A percentile compares a stretch with the other conserved stretches of the same genome.
These are phyloP conservation scores for Schrankia costaestrigalis DNA, from an alignment of 2,888 invertebrate species.

Conservation along the genomic window DNA sequence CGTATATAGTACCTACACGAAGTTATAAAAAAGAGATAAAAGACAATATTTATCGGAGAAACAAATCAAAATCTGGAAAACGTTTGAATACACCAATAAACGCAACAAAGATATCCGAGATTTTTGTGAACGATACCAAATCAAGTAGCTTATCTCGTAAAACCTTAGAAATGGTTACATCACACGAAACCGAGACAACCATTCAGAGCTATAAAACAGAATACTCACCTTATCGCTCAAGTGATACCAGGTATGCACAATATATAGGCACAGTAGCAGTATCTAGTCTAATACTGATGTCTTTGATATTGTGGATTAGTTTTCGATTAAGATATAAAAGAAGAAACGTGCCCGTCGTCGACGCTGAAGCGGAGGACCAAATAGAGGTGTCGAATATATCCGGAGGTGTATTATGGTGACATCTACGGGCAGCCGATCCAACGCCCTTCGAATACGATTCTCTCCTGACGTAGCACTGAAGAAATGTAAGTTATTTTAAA, in stretches of 20 bases:
- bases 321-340: constrained; percentile 65
- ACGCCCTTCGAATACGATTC: constrained; percentile 81
- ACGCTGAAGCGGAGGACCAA: constrained; percentile 61
- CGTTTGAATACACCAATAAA: constrained; percentile 63
- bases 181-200: constrained; percentile 39
- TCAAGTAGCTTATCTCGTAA: constrained; percentile 33
- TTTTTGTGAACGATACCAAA: constrained; percentile 29
- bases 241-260: constrained; percentile 54
- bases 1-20: constrained; percentile 32
- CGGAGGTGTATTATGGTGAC: constrained; percentile 87
- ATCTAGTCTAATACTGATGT: constrained; percentile 75
- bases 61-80: constrained; percentile 47
- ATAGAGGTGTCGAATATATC: constrained; percentile 84
- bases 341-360: constrained; percentile 51
- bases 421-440: constrained; percentile 79
- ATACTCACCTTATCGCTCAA: constrained; percentile 61
- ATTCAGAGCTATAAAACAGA: constrained; percentile 59
- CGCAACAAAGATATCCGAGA: constrained; percentile 34
- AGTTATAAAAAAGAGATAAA: constrained; percentile 40
- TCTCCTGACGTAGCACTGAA: constrained; percentile 75
- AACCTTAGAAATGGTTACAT: constrained; percentile 39
- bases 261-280: constrained; percentile 81
- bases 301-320: constrained; percentile 77
- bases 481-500: constrained; percentile 58
- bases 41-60: constrained; percentile 38